Conservation (phyloP, 2,797 vertebrate genomes). For the Poecilia picta region DNA sequence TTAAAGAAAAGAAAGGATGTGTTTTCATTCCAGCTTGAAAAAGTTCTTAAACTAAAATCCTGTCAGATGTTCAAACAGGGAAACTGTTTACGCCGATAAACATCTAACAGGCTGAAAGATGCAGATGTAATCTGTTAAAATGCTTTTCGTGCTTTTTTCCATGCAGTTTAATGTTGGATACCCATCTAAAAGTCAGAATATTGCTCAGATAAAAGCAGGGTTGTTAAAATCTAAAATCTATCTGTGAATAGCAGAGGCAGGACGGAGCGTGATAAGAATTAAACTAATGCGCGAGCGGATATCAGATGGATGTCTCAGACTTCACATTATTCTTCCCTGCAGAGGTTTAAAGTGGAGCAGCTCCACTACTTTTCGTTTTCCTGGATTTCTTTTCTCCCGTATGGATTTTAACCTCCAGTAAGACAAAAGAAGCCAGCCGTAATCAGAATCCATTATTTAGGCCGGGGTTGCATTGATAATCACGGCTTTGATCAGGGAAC, state of each 20-base stretch:
- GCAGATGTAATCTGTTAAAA: conserved; percentile 6
- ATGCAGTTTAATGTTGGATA: not conserved
- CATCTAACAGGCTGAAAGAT: not conserved
- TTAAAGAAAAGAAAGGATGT: not conserved
- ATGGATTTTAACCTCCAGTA: conserved; percentile 14
- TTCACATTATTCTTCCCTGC: conserved; percentile 6
- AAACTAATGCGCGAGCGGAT: not conserved
- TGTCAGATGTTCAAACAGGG: conserved; percentile 4
- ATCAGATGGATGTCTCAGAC: not conserved
- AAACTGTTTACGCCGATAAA: conserved; percentile 13
- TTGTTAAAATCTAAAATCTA: not conserved
- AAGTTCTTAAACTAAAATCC: not conserved
- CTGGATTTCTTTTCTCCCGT: not conserved
- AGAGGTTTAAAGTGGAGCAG: conserved; percentile 7
- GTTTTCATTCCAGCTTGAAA: not conserved
- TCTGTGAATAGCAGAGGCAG: not conserved
- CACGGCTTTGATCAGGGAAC: conserved; percentile 38
- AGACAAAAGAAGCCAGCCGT: conserved; percentile 15
- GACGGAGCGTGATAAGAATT: not conserved
- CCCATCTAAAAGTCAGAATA: not conserved
- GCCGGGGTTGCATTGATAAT: conserved; percentile 30
- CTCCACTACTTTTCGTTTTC: conserved; percentile 1
- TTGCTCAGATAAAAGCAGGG: not conserved
- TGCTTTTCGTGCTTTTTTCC: not conserved
- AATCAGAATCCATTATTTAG: conserved; percentile 29